Percentiles rank a stretch among this genome's conserved stretches.
Conservation (phyloP, 2,888 invertebrate genomes). For the Dolichopus griseipennis region DNA sequence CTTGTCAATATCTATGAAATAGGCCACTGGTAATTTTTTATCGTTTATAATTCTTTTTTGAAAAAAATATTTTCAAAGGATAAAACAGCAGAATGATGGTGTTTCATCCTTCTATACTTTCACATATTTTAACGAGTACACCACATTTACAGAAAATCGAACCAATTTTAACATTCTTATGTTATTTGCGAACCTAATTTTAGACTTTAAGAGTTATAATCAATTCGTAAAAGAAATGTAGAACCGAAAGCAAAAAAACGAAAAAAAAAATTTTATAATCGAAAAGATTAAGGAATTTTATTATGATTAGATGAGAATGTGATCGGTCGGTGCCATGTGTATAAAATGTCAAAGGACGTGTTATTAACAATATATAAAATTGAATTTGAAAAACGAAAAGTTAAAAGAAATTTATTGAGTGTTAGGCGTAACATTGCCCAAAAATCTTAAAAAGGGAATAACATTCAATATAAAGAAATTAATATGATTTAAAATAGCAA, state of each 20-base stretch:
- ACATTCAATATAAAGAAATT: background rate
- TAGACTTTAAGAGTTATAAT: background rate
- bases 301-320: background rate
- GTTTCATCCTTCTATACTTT: background rate
- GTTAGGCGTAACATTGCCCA: background rate
- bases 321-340: constrained; percentile 6
- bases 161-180: background rate
- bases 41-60: background rate
- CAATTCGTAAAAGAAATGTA: too few relatives aligned
- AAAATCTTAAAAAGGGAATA: background rate
- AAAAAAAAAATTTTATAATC: background rate
- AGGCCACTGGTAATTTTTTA: background rate
- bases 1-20: too few relatives aligned
- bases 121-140: background rate
- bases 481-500: background rate
- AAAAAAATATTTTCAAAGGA: background rate
- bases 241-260: background rate
- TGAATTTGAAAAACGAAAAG: background rate
- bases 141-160: background rate
- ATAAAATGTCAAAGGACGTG: constrained; percentile 3
- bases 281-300: constrained; percentile 3
- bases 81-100: background rate
- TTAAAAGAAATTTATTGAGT: background rate
- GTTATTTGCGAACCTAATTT: constrained; percentile 3
- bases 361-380: background rate